Conservation (phyloP, 1,140 invertebrate species). For the Monochamus saltuarius region DNA sequence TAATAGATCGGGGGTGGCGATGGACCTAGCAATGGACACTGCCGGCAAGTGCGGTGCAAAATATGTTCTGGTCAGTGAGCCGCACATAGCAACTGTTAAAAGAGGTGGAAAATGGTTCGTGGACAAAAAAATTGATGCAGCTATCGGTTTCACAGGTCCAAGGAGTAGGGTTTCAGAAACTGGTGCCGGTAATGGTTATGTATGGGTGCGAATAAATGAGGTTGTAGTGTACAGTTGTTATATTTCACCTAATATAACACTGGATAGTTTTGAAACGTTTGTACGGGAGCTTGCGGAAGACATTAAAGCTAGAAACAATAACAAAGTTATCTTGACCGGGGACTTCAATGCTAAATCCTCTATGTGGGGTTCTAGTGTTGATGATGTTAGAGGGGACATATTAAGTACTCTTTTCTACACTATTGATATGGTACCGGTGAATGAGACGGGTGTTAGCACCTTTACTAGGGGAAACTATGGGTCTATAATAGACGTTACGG, state of each 20-base stretch:
- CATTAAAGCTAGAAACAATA: not conserved
- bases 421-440: not conserved
- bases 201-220: not conserved
- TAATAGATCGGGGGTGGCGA: not conserved
- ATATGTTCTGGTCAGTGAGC: slow-evolving; percentile 9
- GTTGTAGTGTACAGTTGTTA: not conserved
- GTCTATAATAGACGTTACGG: slow-evolving; percentile 12
- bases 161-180: not conserved
- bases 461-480: not conserved
- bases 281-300: not conserved
- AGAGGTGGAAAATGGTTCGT: not conserved
- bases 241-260: slow-evolving; percentile 9
- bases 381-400: slow-evolving; percentile 2
- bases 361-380: not conserved
- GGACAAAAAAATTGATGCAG: not conserved
- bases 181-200: not conserved
- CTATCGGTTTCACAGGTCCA: not conserved
- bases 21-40: not conserved
- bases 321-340: not conserved
- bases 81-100: not conserved
- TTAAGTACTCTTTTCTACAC: slow-evolving; percentile 1
- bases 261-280: not conserved
- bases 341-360: slow-evolving; percentile 17
- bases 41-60: not conserved
- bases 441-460: slow-evolving; percentile 2